phyloP scores from a whole-genome alignment of 1,140 invertebrate genomes.

The Trichonephila clavipes region DNA sequence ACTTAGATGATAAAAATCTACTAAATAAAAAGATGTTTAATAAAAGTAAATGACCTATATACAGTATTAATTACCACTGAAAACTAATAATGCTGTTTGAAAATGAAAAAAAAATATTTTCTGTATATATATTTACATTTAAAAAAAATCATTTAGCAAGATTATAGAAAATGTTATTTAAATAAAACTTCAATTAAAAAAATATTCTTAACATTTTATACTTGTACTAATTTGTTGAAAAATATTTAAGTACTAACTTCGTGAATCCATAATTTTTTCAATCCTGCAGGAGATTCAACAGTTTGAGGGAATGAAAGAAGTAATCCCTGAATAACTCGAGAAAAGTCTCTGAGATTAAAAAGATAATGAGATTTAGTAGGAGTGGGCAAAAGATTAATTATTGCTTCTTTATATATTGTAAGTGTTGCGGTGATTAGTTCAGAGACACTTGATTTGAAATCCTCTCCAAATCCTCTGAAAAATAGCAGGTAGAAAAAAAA shows the following conservation, averaged over 20 bases:
- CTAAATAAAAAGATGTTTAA: no score
- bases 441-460: conserved; percentile 95
- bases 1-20: no score
- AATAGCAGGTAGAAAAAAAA: background rate
- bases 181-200: no score
- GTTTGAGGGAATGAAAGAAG: conserved; percentile 95
- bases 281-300: conserved; percentile 90
- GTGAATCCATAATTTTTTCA: conserved; percentile 97
- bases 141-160: no score
- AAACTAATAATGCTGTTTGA: no score
- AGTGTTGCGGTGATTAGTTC: conserved; percentile 93
- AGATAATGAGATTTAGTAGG: conserved; percentile 94
- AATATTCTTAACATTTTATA: no score
- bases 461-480: conserved; percentile 93
- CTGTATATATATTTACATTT: no score
- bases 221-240: no score
- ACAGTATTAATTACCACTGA: no score
- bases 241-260: conserved; percentile 84
- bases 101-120: no score
- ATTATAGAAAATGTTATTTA: no score
- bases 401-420: conserved; percentile 91
- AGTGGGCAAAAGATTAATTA: conserved; percentile 89
- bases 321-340: conserved; percentile 95
- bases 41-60: no score
- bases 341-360: conserved; percentile 97